Evolutionary conservation across 2,888 invertebrate genomes (phyloP), one percentile per base, ranked within the genome.

Genomic region (Siphlonurus alternatus): DNA sequence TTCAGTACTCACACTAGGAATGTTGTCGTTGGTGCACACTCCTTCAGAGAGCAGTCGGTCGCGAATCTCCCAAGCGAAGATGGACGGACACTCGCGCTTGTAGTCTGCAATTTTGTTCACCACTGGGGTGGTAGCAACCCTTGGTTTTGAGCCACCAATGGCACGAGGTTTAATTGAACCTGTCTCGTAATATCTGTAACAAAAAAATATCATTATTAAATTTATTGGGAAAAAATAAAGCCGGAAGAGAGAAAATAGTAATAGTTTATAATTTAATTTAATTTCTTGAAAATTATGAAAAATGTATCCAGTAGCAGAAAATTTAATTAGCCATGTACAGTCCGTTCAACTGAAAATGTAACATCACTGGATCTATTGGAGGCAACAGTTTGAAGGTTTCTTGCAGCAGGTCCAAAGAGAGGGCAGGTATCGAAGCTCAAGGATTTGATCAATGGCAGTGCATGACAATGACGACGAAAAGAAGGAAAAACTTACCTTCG

Each of bases 41-140:
- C 90, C 92, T 75, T 97, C 97, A 66, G 90, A 88, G 65, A 97
- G 83, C 71, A 97, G 83, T 73, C 95, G 85, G 74, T 97, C 97
- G 63, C 96, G 80, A 75, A 97, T 97, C 80, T 97, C 97, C 97
- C 97, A 97, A 61, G 97, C 96, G 80, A 97, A 97, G 77, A 97
- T 97, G 71, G 94, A 94, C 51, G 96, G 96, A 77, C 96, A 96
- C 76, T 97, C 96, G 63, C 95, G 80, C 79, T 97, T 97, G 83
- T 94, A 97, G 75, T 93, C 90, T 64, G 96, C 94, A 71, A 97
- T 95, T 80, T 94, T 94, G 77, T 86, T 85, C 69, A 96, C 96
- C 68, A 97, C 97, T 56, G 89, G 89, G 64, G 89, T 89, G 63
- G 95, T 95, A 67, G 94, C 95, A 66, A 95, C 96, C 70, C 96